Evolutionary conservation across 1,140 invertebrate genomes (phyloP).

Genomic region (Cydia splendana): DNA sequence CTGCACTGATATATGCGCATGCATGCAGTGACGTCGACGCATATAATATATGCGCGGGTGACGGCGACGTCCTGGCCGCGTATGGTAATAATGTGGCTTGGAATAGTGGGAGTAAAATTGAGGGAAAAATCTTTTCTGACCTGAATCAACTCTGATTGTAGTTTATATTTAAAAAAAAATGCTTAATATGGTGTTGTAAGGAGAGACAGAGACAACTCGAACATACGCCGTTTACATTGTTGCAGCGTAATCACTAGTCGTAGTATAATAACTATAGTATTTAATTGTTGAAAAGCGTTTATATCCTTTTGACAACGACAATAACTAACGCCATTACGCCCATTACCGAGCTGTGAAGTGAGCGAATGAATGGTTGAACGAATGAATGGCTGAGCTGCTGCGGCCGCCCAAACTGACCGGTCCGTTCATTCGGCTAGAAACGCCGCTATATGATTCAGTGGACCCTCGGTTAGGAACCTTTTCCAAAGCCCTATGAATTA

Average conservation of each 20-base stretch:
- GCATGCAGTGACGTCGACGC: neutral
- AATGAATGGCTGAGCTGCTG: neutral
- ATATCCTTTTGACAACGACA: neutral
- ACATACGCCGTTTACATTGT: no score
- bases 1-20: constrained; percentile 1
- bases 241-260: no score
- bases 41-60: neutral
- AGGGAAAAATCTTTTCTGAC: no score
- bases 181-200: no score
- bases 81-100: no score
- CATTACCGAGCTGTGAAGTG: constrained; percentile 1
- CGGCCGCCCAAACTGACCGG: neutral
- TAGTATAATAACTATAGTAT: no score
- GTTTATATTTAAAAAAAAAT: no score
- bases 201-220: no score
- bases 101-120: no score
- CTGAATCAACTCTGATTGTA: no score
- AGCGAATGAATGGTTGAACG: neutral
- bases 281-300: neutral
- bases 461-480: neutral
- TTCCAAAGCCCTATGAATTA: neutral
- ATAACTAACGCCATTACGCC: neutral
- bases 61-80: neutral
- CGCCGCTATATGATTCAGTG: neutral
- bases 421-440: neutral